These are phyloP conservation scores for Pheosia gnoma DNA, from an alignment of 2,888 invertebrate species.

Conservation along the genomic window DNA sequence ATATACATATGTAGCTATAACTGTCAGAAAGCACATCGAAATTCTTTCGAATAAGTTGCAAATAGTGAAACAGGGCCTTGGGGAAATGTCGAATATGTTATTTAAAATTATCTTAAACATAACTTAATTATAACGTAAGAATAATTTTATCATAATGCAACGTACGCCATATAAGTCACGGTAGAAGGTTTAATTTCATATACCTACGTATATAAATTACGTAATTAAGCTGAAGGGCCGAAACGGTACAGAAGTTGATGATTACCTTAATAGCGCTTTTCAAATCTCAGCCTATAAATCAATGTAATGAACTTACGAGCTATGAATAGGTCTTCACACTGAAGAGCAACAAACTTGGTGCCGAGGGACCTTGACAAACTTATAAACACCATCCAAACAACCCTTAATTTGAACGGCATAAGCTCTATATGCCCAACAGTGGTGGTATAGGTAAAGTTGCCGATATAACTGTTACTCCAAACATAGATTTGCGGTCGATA, in stretches of 20 bases:
- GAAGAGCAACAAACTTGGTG: slow-evolving; percentile 35
- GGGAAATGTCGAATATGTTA: too few relatives aligned
- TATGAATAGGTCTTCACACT: slow-evolving; percentile 39
- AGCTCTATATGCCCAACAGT: slow-evolving; percentile 17
- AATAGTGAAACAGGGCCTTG: too few relatives aligned
- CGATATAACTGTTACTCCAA: slow-evolving; percentile 33
- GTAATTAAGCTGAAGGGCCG: not conserved
- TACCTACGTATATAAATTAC: too few relatives aligned
- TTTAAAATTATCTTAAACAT: too few relatives aligned
- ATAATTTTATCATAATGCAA: too few relatives aligned
- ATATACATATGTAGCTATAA: too few relatives aligned
- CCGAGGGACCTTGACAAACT: slow-evolving; percentile 20
- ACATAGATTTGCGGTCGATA: slow-evolving; percentile 18
- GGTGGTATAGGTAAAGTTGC: slow-evolving; percentile 11
- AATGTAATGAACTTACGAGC: slow-evolving; percentile 40
- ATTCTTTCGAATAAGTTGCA: too few relatives aligned
- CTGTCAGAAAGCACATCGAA: too few relatives aligned
- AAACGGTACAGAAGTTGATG: slow-evolving; percentile 13
- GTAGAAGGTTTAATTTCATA: too few relatives aligned
- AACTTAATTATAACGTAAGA: too few relatives aligned
- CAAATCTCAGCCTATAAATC: slow-evolving; percentile 44
- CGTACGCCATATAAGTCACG: too few relatives aligned
- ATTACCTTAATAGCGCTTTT: slow-evolving; percentile 41
- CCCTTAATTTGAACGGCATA: slow-evolving; percentile 20
- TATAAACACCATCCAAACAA: slow-evolving; percentile 5